Percentiles rank a stretch among this genome's conserved stretches.
These are phyloP conservation scores for Indri indri DNA, from an alignment of 2,113 vertebrate genomes.

Conservation along the genomic window DNA sequence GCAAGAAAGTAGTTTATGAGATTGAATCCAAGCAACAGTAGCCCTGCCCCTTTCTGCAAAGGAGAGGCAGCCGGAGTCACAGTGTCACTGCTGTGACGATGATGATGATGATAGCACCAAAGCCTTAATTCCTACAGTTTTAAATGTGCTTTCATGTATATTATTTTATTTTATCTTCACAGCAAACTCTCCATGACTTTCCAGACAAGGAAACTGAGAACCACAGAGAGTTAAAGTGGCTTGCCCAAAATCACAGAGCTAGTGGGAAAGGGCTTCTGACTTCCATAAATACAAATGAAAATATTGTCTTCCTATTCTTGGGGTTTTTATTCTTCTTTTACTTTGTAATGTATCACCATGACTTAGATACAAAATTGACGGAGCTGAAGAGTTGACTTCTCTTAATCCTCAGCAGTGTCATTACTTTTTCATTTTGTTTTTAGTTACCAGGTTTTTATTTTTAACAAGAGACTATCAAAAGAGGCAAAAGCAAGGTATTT, in stretches of 20 bases:
- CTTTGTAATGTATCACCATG: background rate
- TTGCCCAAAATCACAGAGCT: background rate
- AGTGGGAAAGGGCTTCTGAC: background rate
- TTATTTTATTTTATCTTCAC: background rate
- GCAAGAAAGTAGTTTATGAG: background rate
- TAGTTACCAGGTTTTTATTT: slow-evolving; percentile 20
- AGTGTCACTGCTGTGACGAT: background rate
- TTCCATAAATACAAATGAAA: background rate
- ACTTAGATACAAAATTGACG: background rate
- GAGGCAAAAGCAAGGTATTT: background rate
- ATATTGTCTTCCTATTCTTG: background rate
- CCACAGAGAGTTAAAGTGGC: background rate
- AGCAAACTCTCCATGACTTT: background rate
- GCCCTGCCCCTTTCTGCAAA: background rate
- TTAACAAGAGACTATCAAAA: background rate
- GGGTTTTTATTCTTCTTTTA: background rate
- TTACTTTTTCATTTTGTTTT: background rate
- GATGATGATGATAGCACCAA: background rate
- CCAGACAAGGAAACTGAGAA: background rate
- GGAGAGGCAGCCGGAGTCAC: background rate
- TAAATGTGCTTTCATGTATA: background rate
- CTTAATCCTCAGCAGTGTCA: background rate
- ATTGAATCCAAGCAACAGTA: background rate
- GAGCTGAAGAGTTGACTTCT: background rate
- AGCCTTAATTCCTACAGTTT: background rate